Evolutionary conservation across 2,113 vertebrate genomes (phyloP), one percentile per base, ranked within the genome.

Genomic region (Dicaeum eximium): DNA sequence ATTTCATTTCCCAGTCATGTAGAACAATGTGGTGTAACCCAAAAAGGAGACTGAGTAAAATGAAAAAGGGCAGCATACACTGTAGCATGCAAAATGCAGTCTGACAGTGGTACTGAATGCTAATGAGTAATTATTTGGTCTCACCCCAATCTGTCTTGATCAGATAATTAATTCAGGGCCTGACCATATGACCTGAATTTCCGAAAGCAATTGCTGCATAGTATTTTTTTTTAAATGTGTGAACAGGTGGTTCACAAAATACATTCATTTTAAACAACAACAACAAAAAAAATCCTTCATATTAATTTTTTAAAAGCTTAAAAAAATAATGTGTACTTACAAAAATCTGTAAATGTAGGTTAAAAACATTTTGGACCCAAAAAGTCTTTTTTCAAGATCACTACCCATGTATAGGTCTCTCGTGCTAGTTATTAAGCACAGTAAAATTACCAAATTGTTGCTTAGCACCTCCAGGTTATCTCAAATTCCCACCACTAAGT

Each of bases 1-100:
- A 93, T 97, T 97, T 96, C 30, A 93, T 93, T 95, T 96, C 40
- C 70, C 90, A 93, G 89, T 89, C 91, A 96, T 95, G 93, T 92
- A 96, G 93, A 97, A 97, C 87, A 73, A 86, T 88, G 75, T 57
- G 64, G 75, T 83, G 28, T 83, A 95, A 92, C 77, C 50, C 73
- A 86, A 90, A 96, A 90, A 80, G 24, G 73, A 92, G 66, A 58
- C 47, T 45, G 50, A 96, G 7, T 77, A 84, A 95, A 96, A 96
- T 78, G 72, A 75, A 92, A 96, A 96, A 94, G 95, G 87, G 73
- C 92, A 96, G 56, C 38, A 48, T 31, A 95, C 54, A 17, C 72
- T 67, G 30, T 67, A 65, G 92, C 91, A 93, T 91, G 80, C 85
- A 90, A 95, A 88, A 93, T 86, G 30, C 58, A 89, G 37, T 28